A percentile compares a stretch with the other conserved stretches of the same genome.
phyloP scores from a whole-genome alignment of 53 echinoderm and acorn worm genomes.

The Astropecten irregularis region DNA sequence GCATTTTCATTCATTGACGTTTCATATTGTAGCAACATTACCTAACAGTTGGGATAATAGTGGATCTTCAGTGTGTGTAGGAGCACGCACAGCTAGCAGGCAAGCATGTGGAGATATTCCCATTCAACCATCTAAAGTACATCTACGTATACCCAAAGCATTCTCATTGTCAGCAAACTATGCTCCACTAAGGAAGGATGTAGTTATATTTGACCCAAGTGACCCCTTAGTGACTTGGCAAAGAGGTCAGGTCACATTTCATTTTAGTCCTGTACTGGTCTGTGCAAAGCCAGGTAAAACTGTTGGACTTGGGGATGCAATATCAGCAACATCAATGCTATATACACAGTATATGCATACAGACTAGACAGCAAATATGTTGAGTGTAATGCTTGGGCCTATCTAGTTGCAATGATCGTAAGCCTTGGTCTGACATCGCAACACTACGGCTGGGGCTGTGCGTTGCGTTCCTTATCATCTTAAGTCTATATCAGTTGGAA shows the following conservation, averaged over 20 bases:
- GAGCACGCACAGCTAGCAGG: conserved; percentile 73
- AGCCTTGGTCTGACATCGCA: too few relatives aligned
- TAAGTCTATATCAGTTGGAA: background rate
- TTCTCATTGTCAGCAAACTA: conserved; percentile 74
- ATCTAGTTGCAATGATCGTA: too few relatives aligned
- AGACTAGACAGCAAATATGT: background rate
- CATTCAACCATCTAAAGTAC: conserved; percentile 75
- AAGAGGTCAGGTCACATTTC: conserved; percentile 71
- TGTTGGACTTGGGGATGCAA: conserved; percentile 96
- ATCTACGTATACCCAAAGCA: conserved; percentile 72
- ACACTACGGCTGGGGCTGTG: background rate
- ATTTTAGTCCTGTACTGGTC: conserved; percentile 94
- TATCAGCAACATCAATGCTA: conserved; percentile 87
- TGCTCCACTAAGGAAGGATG: conserved; percentile 61
- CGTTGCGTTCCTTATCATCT: background rate
- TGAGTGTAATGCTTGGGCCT: too few relatives aligned
- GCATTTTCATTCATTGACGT: conserved; percentile 91
- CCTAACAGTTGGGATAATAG: conserved; percentile 76
- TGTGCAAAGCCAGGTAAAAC: conserved; percentile 90
- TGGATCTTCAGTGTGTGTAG: conserved; percentile 79
- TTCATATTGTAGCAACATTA: conserved; percentile 83
- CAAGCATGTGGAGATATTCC: conserved; percentile 78
- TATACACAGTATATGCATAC: conserved; percentile 60
- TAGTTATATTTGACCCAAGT: conserved; percentile 69
- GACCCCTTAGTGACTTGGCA: conserved; percentile 74